Percentiles rank a stretch among this genome's conserved stretches.
These are phyloP conservation scores for Grapholita molesta DNA, from an alignment of 1,140 invertebrate genomes.

Conservation along the genomic window DNA sequence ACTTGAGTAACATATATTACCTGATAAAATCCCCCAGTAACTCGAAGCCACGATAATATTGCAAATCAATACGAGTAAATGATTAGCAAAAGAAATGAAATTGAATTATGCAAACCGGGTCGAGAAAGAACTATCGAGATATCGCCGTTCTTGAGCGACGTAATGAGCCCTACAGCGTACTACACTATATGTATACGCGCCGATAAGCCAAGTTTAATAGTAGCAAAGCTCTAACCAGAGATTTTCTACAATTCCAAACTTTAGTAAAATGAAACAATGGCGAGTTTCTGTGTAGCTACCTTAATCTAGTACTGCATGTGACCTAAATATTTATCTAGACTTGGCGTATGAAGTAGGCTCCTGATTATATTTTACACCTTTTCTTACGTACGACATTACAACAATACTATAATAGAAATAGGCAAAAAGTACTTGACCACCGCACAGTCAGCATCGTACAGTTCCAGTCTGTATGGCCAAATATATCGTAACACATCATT, in stretches of 20 bases:
- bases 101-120: slow-evolving; percentile 16
- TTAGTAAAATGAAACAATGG: background rate
- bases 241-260: background rate
- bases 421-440: too few relatives aligned
- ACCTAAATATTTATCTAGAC: slow-evolving; percentile 5
- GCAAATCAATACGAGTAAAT: background rate
- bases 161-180: too few relatives aligned
- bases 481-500: too few relatives aligned
- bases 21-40: background rate
- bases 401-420: background rate
- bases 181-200: background rate
- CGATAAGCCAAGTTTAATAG: slow-evolving; percentile 3
- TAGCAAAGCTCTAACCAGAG: background rate
- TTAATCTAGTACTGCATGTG: background rate
- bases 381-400: background rate
- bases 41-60: too few relatives aligned
- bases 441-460: too few relatives aligned
- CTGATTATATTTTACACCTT: background rate
- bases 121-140: slow-evolving; percentile 21
- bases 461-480: too few relatives aligned
- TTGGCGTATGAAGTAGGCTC: background rate
- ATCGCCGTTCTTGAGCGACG: slow-evolving; percentile 37
- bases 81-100: background rate
- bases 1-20: too few relatives aligned
- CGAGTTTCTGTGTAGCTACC: background rate